Evolutionary conservation across 2,888 invertebrate genomes (phyloP).

Genomic region (Epiblema foenella): DNA sequence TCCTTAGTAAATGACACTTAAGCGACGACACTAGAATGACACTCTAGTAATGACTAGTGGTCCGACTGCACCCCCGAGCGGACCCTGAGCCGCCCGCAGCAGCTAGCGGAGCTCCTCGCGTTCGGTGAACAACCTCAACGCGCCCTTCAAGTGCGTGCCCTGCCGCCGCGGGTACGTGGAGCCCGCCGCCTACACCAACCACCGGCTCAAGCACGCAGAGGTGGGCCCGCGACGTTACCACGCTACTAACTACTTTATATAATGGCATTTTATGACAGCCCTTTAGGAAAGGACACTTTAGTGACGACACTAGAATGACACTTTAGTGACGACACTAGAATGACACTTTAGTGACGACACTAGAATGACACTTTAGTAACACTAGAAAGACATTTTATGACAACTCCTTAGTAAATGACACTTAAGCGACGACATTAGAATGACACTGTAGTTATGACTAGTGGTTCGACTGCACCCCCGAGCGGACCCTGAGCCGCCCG

Average conservation of each 20-base stretch:
- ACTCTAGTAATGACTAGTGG: too few relatives aligned
- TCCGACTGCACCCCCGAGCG: constrained; percentile 58
- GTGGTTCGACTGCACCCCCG: constrained; percentile 55
- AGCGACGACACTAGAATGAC: not conserved
- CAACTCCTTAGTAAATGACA: not conserved
- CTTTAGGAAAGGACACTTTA: not conserved
- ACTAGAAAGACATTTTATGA: not conserved
- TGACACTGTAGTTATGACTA: too few relatives aligned
- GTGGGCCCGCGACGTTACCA: constrained; percentile 51
- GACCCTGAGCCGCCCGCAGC: constrained; percentile 61
- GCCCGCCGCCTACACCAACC: constrained; percentile 62
- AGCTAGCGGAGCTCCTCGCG: constrained; percentile 56
- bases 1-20: not conserved
- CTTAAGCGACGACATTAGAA: not conserved
- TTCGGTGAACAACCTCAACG: constrained; percentile 65
- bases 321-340: not conserved
- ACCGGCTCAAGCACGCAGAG: constrained; percentile 68
- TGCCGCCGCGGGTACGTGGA: constrained; percentile 73
- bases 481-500: constrained; percentile 59
- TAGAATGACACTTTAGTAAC: not conserved
- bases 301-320: too few relatives aligned
- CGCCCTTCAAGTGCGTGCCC: constrained; percentile 65
- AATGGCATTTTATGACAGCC: not conserved
- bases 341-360: not conserved
- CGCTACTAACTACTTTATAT: too few relatives aligned